phyloP scores from a whole-genome alignment of 2,888 invertebrate genomes.

The Himalopsyche japonica region DNA sequence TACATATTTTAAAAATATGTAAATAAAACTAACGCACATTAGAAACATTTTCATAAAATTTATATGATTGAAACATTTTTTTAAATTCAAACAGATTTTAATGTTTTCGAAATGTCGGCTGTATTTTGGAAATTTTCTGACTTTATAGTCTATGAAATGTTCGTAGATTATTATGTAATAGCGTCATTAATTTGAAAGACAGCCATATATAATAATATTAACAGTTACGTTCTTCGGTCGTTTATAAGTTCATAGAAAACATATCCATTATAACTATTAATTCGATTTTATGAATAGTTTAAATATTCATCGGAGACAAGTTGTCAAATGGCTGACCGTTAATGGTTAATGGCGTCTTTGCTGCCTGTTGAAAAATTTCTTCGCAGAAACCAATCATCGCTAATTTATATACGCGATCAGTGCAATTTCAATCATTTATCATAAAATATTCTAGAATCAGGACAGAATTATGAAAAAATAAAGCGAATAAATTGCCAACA shows the following conservation, averaged over 20 bases:
- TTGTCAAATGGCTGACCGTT: background rate
- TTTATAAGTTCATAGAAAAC: background rate
- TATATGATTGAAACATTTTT: too few relatives aligned
- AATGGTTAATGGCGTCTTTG: background rate
- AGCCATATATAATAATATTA: too few relatives aligned
- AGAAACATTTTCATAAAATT: too few relatives aligned
- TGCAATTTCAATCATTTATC: constrained; percentile 40
- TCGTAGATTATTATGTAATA: too few relatives aligned
- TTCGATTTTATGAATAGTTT: background rate
- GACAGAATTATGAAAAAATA: too few relatives aligned
- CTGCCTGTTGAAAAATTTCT: background rate
- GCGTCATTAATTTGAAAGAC: too few relatives aligned
- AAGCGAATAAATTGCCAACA: background rate
- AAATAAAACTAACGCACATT: too few relatives aligned
- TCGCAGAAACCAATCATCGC: constrained; percentile 29
- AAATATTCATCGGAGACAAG: background rate
- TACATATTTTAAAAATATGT: too few relatives aligned
- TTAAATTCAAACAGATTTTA: too few relatives aligned
- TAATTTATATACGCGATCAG: constrained; percentile 34
- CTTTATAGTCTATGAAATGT: too few relatives aligned
- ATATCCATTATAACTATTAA: background rate
- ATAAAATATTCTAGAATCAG: constrained; percentile 32
- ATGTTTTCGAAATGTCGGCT: too few relatives aligned
- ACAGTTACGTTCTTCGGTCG: background rate
- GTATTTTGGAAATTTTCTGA: too few relatives aligned